Conservation (phyloP, 2,888 invertebrate species). For the Antheraea yamamai region DNA sequence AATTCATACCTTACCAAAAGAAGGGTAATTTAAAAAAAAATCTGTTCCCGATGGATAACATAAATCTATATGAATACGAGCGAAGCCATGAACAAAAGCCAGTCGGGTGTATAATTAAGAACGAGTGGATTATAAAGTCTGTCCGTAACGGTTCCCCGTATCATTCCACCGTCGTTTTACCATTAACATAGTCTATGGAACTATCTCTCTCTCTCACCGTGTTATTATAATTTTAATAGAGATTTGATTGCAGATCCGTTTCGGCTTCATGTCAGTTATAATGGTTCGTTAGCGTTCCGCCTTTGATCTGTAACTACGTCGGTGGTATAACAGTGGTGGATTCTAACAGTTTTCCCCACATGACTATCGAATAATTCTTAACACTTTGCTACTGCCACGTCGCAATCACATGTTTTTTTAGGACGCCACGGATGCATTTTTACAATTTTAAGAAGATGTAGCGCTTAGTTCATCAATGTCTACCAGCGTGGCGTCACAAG, state of each 20-base stretch:
- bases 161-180: constrained; percentile 21
- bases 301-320: constrained; percentile 4
- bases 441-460: no score
- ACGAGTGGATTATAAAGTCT: constrained; percentile 15
- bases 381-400: no score
- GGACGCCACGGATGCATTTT: no score
- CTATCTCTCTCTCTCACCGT: constrained; percentile 23
- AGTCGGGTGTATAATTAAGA: constrained; percentile 20
- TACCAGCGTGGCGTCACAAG: no score
- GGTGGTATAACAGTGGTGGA: neutral
- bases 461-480: no score
- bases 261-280: constrained; percentile 14
- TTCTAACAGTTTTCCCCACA: neutral
- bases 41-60: no score
- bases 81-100: no score
- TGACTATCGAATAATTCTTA: no score
- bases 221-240: constrained; percentile 31
- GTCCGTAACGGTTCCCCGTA: constrained; percentile 32
- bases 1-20: no score
- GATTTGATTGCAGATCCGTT: constrained; percentile 18
- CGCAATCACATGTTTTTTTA: no score
- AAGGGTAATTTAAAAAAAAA: no score
- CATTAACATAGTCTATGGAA: constrained; percentile 45
- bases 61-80: no score
- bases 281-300: constrained; percentile 4